Evolutionary conservation across 2,113 vertebrate species (phyloP).

Genomic region (Urocolius indicus): DNA sequence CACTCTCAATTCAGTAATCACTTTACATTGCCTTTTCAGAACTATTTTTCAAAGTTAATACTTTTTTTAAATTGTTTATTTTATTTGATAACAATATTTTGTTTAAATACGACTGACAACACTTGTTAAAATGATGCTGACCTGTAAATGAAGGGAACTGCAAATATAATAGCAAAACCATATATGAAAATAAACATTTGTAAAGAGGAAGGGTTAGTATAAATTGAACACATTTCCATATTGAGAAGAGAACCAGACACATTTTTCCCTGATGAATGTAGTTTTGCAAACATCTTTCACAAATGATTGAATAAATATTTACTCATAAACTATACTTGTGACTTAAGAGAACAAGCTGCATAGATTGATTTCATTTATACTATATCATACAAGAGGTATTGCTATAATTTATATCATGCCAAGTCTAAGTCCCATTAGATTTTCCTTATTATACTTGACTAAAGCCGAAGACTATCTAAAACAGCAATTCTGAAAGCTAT

Average conservation of each 20-base stretch:
- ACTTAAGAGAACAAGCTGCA: slow-evolving; percentile 27
- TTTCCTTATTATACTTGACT: slow-evolving; percentile 23
- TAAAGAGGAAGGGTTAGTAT: slow-evolving; percentile 15
- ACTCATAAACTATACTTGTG: slow-evolving; percentile 46
- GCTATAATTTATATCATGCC: slow-evolving; percentile 16
- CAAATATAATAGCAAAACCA: slow-evolving; percentile 3
- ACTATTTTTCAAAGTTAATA: background rate
- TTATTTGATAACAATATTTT: slow-evolving; percentile 25
- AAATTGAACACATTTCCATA: slow-evolving; percentile 44
- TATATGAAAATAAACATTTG: slow-evolving; percentile 13
- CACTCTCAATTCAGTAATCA: background rate
- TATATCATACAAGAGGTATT: background rate
- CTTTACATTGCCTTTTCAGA: background rate
- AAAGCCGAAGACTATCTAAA: background rate
- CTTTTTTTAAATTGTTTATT: background rate
- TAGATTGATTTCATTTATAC: slow-evolving; percentile 27
- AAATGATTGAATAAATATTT: slow-evolving; percentile 58
- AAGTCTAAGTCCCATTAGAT: slow-evolving; percentile 1
- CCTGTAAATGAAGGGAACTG: slow-evolving; percentile 23
- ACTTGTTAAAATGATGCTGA: slow-evolving; percentile 43
- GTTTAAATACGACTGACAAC: background rate
- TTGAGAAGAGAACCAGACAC: background rate
- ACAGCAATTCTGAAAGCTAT: background rate
- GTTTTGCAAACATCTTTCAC: slow-evolving; percentile 22
- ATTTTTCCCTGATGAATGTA: background rate